phyloP scores from a whole-genome alignment of 2,797 vertebrate species.

The Sitta carolinensis region DNA sequence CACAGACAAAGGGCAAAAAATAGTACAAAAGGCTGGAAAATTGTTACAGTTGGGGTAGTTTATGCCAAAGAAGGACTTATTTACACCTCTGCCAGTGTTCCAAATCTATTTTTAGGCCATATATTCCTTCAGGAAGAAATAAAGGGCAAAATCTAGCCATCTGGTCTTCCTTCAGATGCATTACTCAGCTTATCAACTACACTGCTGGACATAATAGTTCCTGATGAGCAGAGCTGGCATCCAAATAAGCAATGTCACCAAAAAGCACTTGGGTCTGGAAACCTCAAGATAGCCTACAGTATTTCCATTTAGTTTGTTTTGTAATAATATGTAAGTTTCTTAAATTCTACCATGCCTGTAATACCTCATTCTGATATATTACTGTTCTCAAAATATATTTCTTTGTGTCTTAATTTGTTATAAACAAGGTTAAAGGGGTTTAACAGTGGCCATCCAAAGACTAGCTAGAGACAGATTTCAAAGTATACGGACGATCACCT shows the following conservation, averaged over 20 bases:
- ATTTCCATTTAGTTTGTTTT: not conserved
- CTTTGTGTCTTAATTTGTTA: not conserved
- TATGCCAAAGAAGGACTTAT: not conserved
- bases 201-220: not conserved
- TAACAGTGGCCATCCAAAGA: rapidly evolving
- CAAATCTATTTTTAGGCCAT: not conserved
- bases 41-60: not conserved
- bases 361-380: not conserved
- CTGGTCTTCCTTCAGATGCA: not conserved
- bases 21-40: not conserved
- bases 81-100: not conserved
- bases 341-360: not conserved
- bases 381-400: not conserved
- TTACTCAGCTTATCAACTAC: not conserved
- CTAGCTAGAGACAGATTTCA: not conserved
- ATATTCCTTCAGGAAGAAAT: not conserved
- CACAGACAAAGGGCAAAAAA: not conserved
- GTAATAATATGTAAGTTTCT: not conserved
- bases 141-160: not conserved
- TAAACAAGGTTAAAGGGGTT: not conserved
- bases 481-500: not conserved
- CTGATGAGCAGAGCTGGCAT: not conserved
- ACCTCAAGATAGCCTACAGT: not conserved
- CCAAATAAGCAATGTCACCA: not conserved
- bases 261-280: not conserved